Base-by-base conservation (phyloP, 2,888 invertebrate genomes). In the Scaptomyza flava region DNA sequence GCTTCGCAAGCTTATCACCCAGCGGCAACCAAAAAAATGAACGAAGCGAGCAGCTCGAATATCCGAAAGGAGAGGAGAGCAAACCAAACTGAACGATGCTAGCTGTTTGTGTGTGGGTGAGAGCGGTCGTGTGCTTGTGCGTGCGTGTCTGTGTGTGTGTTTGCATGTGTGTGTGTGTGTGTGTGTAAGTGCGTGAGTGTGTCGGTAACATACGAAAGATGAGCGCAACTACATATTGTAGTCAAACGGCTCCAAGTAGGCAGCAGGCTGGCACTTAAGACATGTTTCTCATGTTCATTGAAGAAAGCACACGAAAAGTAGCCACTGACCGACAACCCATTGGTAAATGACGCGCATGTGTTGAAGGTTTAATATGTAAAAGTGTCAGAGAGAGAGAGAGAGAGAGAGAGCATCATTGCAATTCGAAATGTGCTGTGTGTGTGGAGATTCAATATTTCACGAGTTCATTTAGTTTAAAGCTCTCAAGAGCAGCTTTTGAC, bases 271-370 rank as follows among this genome's bases (percentile, higher is more conserved):
- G 52, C 78, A 64, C 68, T 68, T 64, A 77, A 62, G 61, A 59
- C 73, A 62, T 67, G 60, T 67, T 66, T 52, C 36, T 42, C 51
- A 63, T 77, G 73, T 68, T 77, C 73, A 77, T 73, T 77, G 78
- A 77, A 68, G 68, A 75, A 75, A 68, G 54, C 54, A 51, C 54
- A 63, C 51, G 56, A 54, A 27, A 59, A 72, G 42, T 36, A 36
- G 50, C 23, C 17, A n/a, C n/a, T 6, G 36, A 6, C n/a, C 36
- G 7, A 36, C 41, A 45, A 72, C 75, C 75, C 75, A 43, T 68
- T 77, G 68, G 61, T 64, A 75, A 75, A 75, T 72, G 47, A 68
- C 58, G 73, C 79, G 74, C 78, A 78, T 78, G 75, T 76, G 68
- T 76, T 76, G 58, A 62, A 62, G 66, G 66, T 66, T 74, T 74